phyloP scores from a whole-genome alignment of 2,888 invertebrate species.

The Candidula unifasciata region DNA sequence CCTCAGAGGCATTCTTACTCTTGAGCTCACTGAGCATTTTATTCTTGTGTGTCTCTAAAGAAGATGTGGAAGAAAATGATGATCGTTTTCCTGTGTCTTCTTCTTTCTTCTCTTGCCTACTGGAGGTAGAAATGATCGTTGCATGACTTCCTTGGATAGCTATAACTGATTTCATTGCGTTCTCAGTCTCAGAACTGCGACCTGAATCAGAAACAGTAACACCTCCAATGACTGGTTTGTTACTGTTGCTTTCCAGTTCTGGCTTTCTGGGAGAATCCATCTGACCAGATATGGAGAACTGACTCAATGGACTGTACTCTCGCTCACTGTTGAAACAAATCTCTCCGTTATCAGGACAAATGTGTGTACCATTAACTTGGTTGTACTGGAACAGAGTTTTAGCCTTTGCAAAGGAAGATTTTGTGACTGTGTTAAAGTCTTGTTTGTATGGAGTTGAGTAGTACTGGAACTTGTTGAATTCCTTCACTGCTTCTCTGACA shows the following conservation, averaged over 20 bases:
- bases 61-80: background rate
- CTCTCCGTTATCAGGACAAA: constrained; percentile 39
- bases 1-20: background rate
- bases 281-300: background rate
- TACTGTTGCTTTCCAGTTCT: background rate
- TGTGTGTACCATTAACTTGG: background rate
- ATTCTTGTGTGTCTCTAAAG: background rate
- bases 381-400: constrained; percentile 39
- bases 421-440: constrained; percentile 40
- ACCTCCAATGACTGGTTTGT: background rate
- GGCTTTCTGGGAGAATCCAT: background rate
- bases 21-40: constrained; percentile 37
- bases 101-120: constrained; percentile 16
- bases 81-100: background rate
- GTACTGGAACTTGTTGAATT: constrained; percentile 23
- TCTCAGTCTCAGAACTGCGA: background rate
- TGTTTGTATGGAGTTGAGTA: constrained; percentile 22
- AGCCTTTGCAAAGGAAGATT: constrained; percentile 19
- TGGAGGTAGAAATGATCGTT: constrained; percentile 49
- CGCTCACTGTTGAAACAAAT: constrained; percentile 13
- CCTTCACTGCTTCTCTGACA: background rate
- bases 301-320: background rate
- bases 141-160: constrained; percentile 52
- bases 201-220: background rate
- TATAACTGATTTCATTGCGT: constrained; percentile 53